phyloP scores from a whole-genome alignment of 2,113 vertebrate species.

The Ageneiosus marmoratus region DNA sequence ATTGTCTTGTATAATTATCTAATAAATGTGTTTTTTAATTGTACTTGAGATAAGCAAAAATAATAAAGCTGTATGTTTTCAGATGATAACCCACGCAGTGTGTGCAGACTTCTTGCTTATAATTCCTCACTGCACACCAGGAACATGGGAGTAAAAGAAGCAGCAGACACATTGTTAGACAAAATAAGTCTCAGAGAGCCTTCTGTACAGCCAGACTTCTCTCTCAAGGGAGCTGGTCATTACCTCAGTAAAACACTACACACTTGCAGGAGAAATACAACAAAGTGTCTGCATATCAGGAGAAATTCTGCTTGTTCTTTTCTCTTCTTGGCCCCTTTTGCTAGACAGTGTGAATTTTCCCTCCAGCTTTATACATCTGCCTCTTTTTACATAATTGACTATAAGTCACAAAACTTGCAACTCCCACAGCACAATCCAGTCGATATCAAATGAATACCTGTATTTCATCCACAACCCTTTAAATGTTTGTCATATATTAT shows the following conservation, averaged over 20 bases:
- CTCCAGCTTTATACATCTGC: conserved; percentile 19
- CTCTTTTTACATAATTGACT: conserved; percentile 24
- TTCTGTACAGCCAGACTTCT: conserved; percentile 20
- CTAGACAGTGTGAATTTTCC: not conserved
- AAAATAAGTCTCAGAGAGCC: conserved; percentile 31
- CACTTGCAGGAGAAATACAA: conserved; percentile 29
- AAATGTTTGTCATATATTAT: not conserved
- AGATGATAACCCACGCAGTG: not conserved
- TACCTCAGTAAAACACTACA: conserved; percentile 33
- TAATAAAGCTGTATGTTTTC: not conserved
- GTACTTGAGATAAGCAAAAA: not conserved
- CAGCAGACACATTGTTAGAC: conserved; percentile 41
- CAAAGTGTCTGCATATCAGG: conserved; percentile 25
- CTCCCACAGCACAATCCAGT: not conserved
- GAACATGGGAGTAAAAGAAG: not conserved
- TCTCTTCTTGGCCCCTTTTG: not conserved
- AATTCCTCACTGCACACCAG: conserved; percentile 7
- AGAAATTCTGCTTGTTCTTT: conserved; percentile 5
- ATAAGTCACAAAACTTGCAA: conserved; percentile 6
- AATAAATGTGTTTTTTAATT: no score
- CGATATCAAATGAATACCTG: not conserved
- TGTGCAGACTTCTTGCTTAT: not conserved
- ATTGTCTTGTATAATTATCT: not conserved
- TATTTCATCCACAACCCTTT: not conserved
- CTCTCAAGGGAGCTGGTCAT: conserved; percentile 35